phyloP scores from a whole-genome alignment of 1,140 invertebrate genomes.

The Idris sp. region DNA sequence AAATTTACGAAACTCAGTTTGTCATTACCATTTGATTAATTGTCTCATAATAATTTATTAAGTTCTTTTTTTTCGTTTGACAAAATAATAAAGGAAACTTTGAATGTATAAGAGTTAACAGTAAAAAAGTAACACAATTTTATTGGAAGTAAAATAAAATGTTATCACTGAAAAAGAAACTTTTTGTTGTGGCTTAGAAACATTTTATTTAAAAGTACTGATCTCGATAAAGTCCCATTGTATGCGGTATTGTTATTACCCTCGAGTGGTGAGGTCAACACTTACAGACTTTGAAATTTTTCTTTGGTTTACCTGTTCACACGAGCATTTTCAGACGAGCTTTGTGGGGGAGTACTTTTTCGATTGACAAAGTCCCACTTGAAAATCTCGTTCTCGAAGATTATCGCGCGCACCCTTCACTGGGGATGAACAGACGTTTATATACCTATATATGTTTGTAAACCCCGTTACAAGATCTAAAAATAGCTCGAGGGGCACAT shows the following conservation, averaged over 20 bases:
- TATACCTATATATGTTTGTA: conserved; percentile 52
- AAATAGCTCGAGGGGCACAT: conserved; percentile 36
- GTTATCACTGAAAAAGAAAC: too few species aligned
- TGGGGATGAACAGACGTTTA: conserved; percentile 45
- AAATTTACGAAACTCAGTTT: conserved; percentile 15
- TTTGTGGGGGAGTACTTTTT: conserved; percentile 50
- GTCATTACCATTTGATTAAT: conserved; percentile 44
- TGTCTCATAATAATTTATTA: conserved; percentile 8
- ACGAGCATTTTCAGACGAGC: conserved; percentile 52
- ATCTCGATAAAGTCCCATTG: conserved; percentile 17
- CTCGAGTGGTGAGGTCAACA: conserved; percentile 30
- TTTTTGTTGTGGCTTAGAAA: too few species aligned
- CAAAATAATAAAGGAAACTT: too few species aligned
- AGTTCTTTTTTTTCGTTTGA: too few species aligned
- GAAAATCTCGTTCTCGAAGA: conserved; percentile 33
- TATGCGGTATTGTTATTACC: neutral
- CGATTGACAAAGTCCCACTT: conserved; percentile 46
- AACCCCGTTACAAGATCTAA: conserved; percentile 37
- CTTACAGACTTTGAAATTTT: conserved; percentile 20
- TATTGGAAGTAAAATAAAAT: too few species aligned
- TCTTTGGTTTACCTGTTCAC: conserved; percentile 39
- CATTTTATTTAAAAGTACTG: conserved; percentile 14
- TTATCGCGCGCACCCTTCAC: conserved; percentile 51
- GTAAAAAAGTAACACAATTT: too few species aligned
- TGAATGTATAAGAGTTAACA: too few species aligned